A percentile compares a stretch with the other conserved stretches of the same genome.
phyloP scores from a whole-genome alignment of 2,113 vertebrate species.

The Plotosus lineatus region DNA sequence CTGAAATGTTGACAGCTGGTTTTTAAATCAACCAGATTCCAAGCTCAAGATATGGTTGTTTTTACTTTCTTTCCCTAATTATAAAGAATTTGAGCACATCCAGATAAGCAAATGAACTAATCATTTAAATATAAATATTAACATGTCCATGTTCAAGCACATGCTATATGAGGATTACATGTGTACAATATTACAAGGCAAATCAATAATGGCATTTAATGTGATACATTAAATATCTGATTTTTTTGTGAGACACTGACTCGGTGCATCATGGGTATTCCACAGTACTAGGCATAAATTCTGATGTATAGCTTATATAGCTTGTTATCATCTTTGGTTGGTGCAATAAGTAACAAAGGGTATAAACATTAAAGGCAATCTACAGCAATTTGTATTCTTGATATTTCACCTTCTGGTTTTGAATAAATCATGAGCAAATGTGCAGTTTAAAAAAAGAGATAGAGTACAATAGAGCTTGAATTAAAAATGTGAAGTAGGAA shows the following conservation, averaged over 20 bases:
- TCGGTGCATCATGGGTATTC: too few relatives aligned
- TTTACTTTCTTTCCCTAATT: conserved; percentile 17
- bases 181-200: too few relatives aligned
- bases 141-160: background rate
- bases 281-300: background rate
- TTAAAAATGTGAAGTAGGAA: conserved; percentile 5
- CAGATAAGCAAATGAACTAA: background rate
- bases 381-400: background rate
- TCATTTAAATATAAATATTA: background rate
- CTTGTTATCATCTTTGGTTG: background rate
- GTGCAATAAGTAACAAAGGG: background rate
- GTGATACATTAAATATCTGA: background rate
- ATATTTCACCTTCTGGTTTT: background rate
- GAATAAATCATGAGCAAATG: background rate
- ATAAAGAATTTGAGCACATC: background rate
- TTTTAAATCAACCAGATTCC: conserved; percentile 32
- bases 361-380: background rate
- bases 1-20: conserved; percentile 35
- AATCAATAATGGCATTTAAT: background rate
- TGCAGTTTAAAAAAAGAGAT: background rate
- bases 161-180: background rate
- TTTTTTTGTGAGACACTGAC: background rate
- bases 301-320: background rate
- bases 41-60: conserved; percentile 17
- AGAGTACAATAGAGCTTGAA: background rate